Conservation (phyloP, 2,797 vertebrate species). For the Lepus townsendii region DNA sequence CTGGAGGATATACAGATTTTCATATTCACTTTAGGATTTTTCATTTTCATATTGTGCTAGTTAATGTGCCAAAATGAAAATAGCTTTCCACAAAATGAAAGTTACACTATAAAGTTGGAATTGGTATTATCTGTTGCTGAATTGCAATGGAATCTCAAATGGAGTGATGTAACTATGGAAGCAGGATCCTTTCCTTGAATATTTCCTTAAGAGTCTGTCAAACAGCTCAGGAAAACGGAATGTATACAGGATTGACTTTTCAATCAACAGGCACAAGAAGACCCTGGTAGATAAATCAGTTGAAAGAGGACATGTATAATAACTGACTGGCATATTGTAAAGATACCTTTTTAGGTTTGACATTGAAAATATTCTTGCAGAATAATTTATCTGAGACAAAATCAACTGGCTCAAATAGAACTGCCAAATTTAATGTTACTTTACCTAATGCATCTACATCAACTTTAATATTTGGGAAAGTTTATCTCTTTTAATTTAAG, state of each 20-base stretch:
- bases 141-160: slow-evolving; percentile 52
- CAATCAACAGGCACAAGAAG: slow-evolving; percentile 59
- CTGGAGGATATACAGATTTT: slow-evolving; percentile 76
- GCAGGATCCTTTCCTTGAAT: slow-evolving; percentile 48
- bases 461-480: slow-evolving; percentile 39
- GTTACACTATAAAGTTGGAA: slow-evolving; percentile 63
- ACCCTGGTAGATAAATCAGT: slow-evolving; percentile 40
- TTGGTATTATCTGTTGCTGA: slow-evolving; percentile 61
- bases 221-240: slow-evolving; percentile 23
- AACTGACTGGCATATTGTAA: slow-evolving; percentile 48
- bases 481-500: slow-evolving; percentile 48
- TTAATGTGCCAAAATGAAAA: slow-evolving; percentile 82
- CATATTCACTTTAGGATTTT: slow-evolving; percentile 75
- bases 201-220: slow-evolving; percentile 59
- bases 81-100: slow-evolving; percentile 78
- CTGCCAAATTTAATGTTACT: slow-evolving; percentile 39
- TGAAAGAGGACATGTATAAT: slow-evolving; percentile 40
- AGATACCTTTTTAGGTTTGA: not conserved
- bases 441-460: not conserved
- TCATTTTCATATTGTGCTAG: slow-evolving; percentile 77
- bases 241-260: slow-evolving; percentile 37
- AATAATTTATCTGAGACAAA: slow-evolving; percentile 68
- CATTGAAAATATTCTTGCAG: slow-evolving; percentile 46
- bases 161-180: slow-evolving; percentile 49
- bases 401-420: slow-evolving; percentile 43